Evolutionary conservation across 2,888 invertebrate species (phyloP), one percentile per base, ranked within the genome.

Genomic region (Volucella bombylans): DNA sequence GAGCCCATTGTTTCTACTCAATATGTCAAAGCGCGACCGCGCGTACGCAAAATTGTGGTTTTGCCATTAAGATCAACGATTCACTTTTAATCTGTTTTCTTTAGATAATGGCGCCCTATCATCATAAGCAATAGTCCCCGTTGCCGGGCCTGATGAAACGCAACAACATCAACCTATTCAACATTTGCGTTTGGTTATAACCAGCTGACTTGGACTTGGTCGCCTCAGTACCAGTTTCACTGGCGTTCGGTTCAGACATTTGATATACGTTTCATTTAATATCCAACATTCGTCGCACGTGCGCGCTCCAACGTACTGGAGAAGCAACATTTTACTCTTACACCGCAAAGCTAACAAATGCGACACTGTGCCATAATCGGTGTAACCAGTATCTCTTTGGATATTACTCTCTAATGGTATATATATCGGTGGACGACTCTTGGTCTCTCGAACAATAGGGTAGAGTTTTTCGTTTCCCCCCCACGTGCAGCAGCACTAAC

Each of bases 281-380:
- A 62, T 45, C 31, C 52, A 68, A 64, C 52, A 39, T 67, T 47
- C 65, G 49, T 65, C 61, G 83, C 83, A 83, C 83, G 83, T 83
- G 83, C 83, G 83, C 80, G 80, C 39, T 43, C 52, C 14, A 71
- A 50, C 4, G n/a, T 31, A 18, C 59, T 45, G 52, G 47, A 74
- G 54, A 73, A 47, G 31, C 8, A 54, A 50, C 43, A 31, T 10
- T 55, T 41, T 67, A 18, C 54, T 79, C 72, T 49, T 61, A 47
- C 31, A 49, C 11, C 11, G n/a, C 12, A n/a, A 31, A 39, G 49
- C n/a, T 43, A n/a, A n/a, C 11, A 38, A 38, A 59, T 8, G 9
- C 52, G 12, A 41, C 38, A 45, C n/a, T 59, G n/a, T 14, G 4
- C 1, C 14, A 3, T 41, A 23, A 61, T 15, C 10, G 11, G 11